Evolutionary conservation across 2,113 vertebrate genomes (phyloP).

Genomic region (Dinomys branickii): DNA sequence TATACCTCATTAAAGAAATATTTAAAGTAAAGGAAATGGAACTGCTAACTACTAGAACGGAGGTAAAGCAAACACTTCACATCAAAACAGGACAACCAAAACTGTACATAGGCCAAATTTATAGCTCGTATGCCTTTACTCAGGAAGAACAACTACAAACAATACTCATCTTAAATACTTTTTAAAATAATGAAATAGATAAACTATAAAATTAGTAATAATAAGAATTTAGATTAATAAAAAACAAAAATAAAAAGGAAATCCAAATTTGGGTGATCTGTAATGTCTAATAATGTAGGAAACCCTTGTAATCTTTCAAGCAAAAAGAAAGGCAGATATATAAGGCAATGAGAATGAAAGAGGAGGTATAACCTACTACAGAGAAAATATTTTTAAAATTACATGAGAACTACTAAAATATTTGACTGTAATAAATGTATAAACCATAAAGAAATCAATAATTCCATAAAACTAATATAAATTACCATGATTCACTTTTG

Average conservation of each 20-base stretch:
- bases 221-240: background rate
- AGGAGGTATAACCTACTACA: background rate
- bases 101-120: background rate
- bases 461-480: background rate
- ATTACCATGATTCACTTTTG: background rate
- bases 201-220: background rate
- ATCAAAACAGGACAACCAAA: background rate
- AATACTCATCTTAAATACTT: background rate
- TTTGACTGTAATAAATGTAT: background rate
- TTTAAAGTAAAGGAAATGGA: constrained; percentile 3
- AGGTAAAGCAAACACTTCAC: background rate
- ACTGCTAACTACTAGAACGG: background rate
- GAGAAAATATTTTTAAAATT: background rate
- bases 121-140: background rate
- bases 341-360: background rate
- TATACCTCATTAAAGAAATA: no score
- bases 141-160: background rate
- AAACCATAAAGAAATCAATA: background rate
- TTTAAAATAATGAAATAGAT: background rate
- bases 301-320: background rate
- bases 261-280: background rate
- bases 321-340: background rate
- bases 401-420: background rate
- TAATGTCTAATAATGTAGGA: background rate
- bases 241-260: background rate